Conservation (phyloP, 2,113 vertebrate genomes). For the Clinocottus analis region DNA sequence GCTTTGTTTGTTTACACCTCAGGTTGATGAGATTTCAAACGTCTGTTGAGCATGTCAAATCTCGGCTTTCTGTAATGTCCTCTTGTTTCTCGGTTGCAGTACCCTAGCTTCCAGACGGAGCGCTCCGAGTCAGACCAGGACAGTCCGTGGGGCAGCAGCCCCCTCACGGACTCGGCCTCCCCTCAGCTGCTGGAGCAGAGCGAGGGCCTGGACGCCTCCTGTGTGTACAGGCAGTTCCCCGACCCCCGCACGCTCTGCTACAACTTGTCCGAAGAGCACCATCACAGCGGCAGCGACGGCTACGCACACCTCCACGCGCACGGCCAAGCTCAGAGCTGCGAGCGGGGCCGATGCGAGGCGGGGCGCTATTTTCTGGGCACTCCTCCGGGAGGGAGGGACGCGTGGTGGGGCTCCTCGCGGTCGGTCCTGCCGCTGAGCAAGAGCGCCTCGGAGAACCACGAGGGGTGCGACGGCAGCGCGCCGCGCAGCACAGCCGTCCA, state of each 20-base stretch:
- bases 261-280: constrained; percentile 82
- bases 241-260: constrained; percentile 89
- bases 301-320: constrained; percentile 81
- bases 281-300: constrained; percentile 80
- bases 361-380: constrained; percentile 94
- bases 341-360: constrained; percentile 91
- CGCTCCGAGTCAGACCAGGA: constrained; percentile 95
- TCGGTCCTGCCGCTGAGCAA: constrained; percentile 88
- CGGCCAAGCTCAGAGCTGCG: constrained; percentile 85
- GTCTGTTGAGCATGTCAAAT: too few relatives aligned
- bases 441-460: constrained; percentile 88
- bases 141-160: constrained; percentile 95
- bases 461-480: constrained; percentile 87
- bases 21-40: background rate
- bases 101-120: constrained; percentile 92
- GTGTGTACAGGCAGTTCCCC: constrained; percentile 88
- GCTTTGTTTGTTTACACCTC: background rate
- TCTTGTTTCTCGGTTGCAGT: constrained; percentile 78
- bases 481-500: constrained; percentile 90
- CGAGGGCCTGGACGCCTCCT: constrained; percentile 88
- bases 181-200: constrained; percentile 90
- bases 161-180: constrained; percentile 90
- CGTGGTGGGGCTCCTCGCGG: constrained; percentile 89
- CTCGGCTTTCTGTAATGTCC: background rate
- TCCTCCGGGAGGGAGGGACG: constrained; percentile 86